phyloP scores from a whole-genome alignment of 2,888 invertebrate genomes.

The Elmis aenea region DNA sequence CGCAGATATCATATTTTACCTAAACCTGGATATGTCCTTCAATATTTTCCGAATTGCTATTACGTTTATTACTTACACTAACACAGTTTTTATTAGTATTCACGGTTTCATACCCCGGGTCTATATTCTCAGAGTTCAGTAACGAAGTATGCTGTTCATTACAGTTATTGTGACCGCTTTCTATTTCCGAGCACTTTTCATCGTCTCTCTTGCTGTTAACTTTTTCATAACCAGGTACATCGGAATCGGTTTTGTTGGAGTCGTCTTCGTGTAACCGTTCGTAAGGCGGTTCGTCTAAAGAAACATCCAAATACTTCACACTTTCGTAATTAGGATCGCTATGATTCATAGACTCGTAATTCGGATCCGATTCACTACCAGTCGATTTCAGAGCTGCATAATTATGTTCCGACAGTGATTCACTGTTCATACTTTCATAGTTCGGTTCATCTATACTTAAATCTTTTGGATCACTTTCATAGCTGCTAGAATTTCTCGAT shows the following conservation, averaged over 20 bases:
- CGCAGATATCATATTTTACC: no score
- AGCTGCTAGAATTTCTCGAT: slow-evolving; percentile 52
- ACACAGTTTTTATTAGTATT: slow-evolving; percentile 35
- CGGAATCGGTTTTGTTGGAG: slow-evolving; percentile 32
- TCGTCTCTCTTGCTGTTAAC: slow-evolving; percentile 19
- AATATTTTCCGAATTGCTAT: no score
- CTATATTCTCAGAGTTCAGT: slow-evolving; percentile 28
- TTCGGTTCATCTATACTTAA: slow-evolving; percentile 57
- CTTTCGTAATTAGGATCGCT: slow-evolving; percentile 79
- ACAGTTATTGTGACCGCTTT: slow-evolving; percentile 1
- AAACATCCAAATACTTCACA: slow-evolving; percentile 65
- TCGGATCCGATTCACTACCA: slow-evolving; percentile 68
- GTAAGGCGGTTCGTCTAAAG: slow-evolving; percentile 61
- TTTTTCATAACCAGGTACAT: slow-evolving; percentile 33
- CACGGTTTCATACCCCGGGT: slow-evolving; percentile 63
- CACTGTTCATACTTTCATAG: slow-evolving; percentile 68
- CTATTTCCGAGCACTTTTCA: background rate
- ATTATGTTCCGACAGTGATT: slow-evolving; percentile 47
- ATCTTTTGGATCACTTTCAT: slow-evolving; percentile 47
- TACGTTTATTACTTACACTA: no score
- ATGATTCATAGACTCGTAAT: slow-evolving; percentile 64
- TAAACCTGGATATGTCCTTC: no score
- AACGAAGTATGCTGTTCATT: background rate
- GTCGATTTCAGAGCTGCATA: slow-evolving; percentile 53
- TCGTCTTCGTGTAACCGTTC: slow-evolving; percentile 51